Percentiles rank a stretch among this genome's conserved stretches.
phyloP scores from a whole-genome alignment of 2,888 invertebrate species.

The Helobdella robusta region DNA sequence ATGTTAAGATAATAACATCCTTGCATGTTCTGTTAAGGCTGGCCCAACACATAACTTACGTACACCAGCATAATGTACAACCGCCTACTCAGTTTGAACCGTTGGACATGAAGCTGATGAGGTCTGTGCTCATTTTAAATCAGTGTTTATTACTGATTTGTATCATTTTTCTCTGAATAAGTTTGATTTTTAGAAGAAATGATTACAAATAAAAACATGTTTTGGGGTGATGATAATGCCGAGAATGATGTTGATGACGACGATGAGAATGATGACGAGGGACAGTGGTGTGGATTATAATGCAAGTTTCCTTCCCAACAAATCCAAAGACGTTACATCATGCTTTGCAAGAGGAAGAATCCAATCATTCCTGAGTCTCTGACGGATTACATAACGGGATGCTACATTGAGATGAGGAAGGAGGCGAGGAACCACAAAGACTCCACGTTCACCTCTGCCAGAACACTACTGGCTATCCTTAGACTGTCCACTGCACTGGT shows the following conservation, averaged over 20 bases:
- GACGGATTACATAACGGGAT: conserved; percentile 72
- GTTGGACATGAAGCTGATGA: conserved; percentile 81
- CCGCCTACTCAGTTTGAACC: conserved; percentile 67
- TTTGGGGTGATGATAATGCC: too few species aligned
- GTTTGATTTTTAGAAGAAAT: too few species aligned
- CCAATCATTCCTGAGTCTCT: conserved; percentile 78
- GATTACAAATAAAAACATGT: too few species aligned
- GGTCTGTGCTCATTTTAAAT: conserved; percentile 39
- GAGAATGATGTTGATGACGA: too few species aligned
- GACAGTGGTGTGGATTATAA: too few species aligned
- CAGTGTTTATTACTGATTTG: too few species aligned
- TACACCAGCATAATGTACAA: conserved; percentile 81
- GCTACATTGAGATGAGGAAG: conserved; percentile 58
- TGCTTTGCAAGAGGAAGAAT: conserved; percentile 76
- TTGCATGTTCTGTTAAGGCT: too few species aligned
- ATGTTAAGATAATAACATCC: too few species aligned
- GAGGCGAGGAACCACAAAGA: conserved; percentile 81
- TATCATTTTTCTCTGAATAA: too few species aligned
- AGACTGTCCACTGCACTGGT: conserved; percentile 85
- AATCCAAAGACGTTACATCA: conserved; percentile 81
- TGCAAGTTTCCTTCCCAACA: too few species aligned
- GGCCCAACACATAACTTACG: conserved; percentile 93
- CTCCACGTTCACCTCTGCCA: conserved; percentile 82
- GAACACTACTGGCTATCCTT: conserved; percentile 83
- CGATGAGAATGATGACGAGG: too few species aligned